Percentiles rank a stretch among this genome's conserved stretches.
phyloP scores from a whole-genome alignment of 2,113 vertebrate genomes.

The Cheirogaleus medius region DNA sequence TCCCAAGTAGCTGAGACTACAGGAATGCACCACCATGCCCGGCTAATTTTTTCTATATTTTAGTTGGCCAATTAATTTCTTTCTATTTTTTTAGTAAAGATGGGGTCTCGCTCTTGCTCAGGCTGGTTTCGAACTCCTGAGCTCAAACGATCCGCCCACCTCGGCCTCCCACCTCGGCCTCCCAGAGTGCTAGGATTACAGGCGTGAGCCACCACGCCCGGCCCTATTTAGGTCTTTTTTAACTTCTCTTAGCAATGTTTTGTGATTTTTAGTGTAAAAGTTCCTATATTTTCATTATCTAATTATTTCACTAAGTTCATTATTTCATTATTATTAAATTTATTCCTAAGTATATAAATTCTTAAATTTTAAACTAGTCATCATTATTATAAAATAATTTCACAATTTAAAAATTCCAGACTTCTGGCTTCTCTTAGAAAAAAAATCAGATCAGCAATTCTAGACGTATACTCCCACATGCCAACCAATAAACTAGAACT shows the following conservation, averaged over 20 bases:
- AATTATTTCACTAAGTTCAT: not conserved
- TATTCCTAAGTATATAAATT: not conserved
- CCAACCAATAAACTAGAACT: not conserved
- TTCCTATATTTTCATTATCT: not conserved
- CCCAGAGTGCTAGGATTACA: too few species aligned
- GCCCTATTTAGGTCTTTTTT: too few species aligned
- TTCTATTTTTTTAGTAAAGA: too few species aligned
- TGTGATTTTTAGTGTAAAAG: not conserved
- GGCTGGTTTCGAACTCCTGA: too few species aligned
- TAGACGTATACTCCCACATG: not conserved
- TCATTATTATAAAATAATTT: not conserved
- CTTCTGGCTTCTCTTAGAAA: not conserved
- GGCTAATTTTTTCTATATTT: too few species aligned
- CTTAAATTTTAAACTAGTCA: not conserved
- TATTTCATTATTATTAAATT: not conserved
- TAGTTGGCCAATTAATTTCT: too few species aligned
- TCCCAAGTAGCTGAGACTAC: too few species aligned
- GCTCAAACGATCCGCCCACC: too few species aligned
- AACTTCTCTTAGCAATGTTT: not conserved
- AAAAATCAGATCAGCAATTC: not conserved
- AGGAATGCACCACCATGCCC: too few species aligned
- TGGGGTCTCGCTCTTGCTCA: too few species aligned
- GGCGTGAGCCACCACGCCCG: too few species aligned
- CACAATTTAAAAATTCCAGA: slow-evolving; percentile 5
- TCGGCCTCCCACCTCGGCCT: too few species aligned